These are phyloP conservation scores for Umimayanthus kanabou DNA, from an alignment of 92 coral and sea anemone genomes.

Conservation along the genomic window DNA sequence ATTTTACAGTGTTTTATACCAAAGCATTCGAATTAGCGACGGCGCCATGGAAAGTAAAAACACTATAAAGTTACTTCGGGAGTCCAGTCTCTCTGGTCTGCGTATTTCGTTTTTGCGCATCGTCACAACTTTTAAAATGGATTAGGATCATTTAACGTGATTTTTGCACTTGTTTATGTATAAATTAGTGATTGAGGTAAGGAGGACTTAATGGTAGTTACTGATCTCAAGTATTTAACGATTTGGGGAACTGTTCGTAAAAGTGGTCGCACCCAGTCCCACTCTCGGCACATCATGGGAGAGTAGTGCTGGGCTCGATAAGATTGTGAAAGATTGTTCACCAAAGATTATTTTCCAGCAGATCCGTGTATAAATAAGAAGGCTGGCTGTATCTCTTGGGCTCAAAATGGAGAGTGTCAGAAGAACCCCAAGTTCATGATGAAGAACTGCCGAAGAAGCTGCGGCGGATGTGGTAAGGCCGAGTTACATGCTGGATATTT, in stretches of 20 bases:
- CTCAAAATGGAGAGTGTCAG: conserved; percentile 34
- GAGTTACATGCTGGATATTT: background rate
- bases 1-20: too few relatives aligned
- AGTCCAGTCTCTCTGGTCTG: too few relatives aligned
- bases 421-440: conserved; percentile 26
- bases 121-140: too few relatives aligned
- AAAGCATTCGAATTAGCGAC: too few relatives aligned
- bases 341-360: background rate
- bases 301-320: background rate
- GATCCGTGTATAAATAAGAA: conserved; percentile 20
- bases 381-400: conserved; percentile 22
- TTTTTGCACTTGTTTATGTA: too few relatives aligned
- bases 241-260: background rate
- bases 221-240: too few relatives aligned
- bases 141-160: too few relatives aligned
- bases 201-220: too few relatives aligned
- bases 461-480: conserved; percentile 33
- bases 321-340: background rate
- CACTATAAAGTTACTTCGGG: too few relatives aligned
- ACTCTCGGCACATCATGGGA: background rate
- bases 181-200: too few relatives aligned
- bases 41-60: too few relatives aligned
- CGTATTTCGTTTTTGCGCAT: too few relatives aligned
- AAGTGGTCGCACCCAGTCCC: background rate
- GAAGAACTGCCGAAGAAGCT: conserved; percentile 38